Conservation (phyloP, 2,113 vertebrate genomes). For the Lota lota region DNA sequence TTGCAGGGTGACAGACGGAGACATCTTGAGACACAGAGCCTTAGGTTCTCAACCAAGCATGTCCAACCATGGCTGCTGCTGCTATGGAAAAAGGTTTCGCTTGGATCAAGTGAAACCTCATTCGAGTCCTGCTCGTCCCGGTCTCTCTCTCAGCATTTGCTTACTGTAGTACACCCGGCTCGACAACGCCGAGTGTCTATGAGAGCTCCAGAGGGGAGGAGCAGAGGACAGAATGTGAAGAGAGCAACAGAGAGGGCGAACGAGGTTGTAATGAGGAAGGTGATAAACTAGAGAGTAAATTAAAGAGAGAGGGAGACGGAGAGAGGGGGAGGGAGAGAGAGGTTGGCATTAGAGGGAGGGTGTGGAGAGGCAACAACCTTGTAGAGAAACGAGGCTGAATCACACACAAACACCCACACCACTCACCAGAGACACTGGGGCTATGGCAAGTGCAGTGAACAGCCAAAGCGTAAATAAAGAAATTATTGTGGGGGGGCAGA, state of each 20-base stretch:
- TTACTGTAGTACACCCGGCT: too few species aligned
- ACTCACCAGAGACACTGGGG: conserved; percentile 33
- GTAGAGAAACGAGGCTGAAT: conserved; percentile 34
- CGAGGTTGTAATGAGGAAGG: background rate
- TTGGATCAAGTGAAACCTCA: too few species aligned
- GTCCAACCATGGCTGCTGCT: too few species aligned
- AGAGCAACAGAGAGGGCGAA: background rate
- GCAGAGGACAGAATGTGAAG: too few species aligned
- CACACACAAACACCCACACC: conserved; percentile 21
- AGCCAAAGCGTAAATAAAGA: conserved; percentile 28
- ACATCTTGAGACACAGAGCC: too few species aligned
- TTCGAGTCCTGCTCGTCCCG: background rate
- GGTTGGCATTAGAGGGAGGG: conserved; percentile 16
- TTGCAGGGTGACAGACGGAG: too few species aligned
- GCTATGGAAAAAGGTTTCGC: too few species aligned
- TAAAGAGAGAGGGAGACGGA: conserved; percentile 1
- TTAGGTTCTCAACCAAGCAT: too few species aligned
- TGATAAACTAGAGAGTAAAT: background rate
- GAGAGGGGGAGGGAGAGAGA: conserved; percentile 24
- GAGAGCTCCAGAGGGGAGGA: background rate
- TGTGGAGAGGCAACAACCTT: conserved; percentile 12
- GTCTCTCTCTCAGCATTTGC: background rate
- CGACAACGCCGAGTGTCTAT: too few species aligned
- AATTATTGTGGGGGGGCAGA: conserved; percentile 1
- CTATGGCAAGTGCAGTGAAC: conserved; percentile 37